Conservation (phyloP, 2,113 vertebrate species). For the Thryonomys swinderianus region DNA sequence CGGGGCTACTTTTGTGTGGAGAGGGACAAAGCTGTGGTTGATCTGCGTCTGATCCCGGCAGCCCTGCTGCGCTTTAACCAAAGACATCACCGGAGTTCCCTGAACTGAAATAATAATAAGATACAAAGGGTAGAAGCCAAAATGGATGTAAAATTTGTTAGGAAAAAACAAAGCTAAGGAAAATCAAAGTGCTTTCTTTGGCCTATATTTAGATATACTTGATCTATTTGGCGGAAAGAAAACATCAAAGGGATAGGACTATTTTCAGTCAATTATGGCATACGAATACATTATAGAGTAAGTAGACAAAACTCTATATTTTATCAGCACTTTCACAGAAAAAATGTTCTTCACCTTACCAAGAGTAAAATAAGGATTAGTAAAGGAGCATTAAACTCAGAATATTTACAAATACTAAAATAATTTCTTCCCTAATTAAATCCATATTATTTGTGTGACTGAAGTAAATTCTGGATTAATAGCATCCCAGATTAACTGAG, state of each 20-base stretch:
- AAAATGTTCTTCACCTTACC: not conserved
- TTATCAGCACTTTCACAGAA: not conserved
- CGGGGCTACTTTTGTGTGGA: not conserved
- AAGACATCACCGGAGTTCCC: not conserved
- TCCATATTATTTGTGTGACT: not conserved
- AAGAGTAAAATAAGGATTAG: not conserved
- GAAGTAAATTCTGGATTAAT: not conserved
- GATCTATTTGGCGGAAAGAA: not conserved
- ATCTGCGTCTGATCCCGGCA: not conserved
- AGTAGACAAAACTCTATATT: not conserved
- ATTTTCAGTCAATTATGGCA: not conserved
- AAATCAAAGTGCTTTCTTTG: not conserved
- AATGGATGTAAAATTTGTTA: not conserved
- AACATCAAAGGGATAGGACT: not conserved
- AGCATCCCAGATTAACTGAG: not conserved
- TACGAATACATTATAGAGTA: not conserved
- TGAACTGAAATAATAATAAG: not conserved
- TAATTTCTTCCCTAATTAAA: constrained; percentile 20
- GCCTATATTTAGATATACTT: not conserved
- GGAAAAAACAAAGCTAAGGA: not conserved
- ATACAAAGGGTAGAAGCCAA: not conserved
- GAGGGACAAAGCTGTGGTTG: not conserved
- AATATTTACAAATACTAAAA: not conserved
- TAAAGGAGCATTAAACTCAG: constrained; percentile 18
- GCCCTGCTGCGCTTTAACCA: not conserved